Evolutionary conservation across 2,888 invertebrate species (phyloP).

Genomic region (Leptinotarsa juncta): DNA sequence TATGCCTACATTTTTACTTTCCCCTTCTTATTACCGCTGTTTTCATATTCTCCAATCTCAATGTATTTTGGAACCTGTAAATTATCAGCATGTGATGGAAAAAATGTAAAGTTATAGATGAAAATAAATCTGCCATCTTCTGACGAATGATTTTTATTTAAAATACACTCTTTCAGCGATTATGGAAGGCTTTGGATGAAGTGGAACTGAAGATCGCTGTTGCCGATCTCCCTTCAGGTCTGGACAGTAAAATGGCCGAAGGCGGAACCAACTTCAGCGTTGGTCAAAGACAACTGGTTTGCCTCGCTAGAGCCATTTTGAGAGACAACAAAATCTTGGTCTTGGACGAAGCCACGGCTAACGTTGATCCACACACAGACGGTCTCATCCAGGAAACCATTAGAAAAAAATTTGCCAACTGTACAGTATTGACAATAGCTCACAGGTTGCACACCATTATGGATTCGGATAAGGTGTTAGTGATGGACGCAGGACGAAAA

Average conservation of each 20-base stretch:
- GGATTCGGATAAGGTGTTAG: conserved; percentile 85
- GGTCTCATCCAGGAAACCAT: conserved; percentile 82
- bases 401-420: conserved; percentile 78
- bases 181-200: conserved; percentile 88
- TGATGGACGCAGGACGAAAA: conserved; percentile 81
- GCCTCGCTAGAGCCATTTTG: conserved; percentile 74
- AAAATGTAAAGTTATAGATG: too few species aligned
- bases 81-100: too few species aligned
- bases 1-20: too few species aligned
- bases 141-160: too few species aligned
- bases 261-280: conserved; percentile 69
- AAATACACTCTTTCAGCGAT: conserved; percentile 54
- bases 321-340: conserved; percentile 64
- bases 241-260: conserved; percentile 80
- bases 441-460: conserved; percentile 87
- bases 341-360: conserved; percentile 82
- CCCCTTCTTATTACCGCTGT: too few species aligned
- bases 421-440: conserved; percentile 86
- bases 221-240: conserved; percentile 66
- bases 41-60: too few species aligned
- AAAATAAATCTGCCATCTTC: too few species aligned
- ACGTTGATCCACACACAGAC: conserved; percentile 84
- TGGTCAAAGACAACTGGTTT: conserved; percentile 75
- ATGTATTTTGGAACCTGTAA: too few species aligned
- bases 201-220: conserved; percentile 76